Evolutionary conservation across 30 jellyfish, hydroid and myxozoan species (phyloP).

Genomic region (Haliclystus octoradiatus): DNA sequence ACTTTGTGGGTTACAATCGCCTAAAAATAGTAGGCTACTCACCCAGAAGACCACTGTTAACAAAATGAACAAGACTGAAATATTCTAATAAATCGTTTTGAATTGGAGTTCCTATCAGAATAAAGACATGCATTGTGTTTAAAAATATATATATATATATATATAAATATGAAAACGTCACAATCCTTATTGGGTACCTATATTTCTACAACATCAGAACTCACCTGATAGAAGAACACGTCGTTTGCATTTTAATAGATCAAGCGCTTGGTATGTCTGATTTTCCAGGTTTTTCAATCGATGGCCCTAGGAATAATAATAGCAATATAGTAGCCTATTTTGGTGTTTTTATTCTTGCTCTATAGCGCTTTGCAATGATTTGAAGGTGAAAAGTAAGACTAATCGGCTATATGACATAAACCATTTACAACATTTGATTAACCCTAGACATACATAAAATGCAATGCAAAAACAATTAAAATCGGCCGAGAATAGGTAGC

Average conservation of each 20-base stretch:
- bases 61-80: constrained; percentile 95
- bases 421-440: too few species aligned
- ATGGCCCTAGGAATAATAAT: constrained; percentile 62
- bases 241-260: constrained; percentile 54
- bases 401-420: too few species aligned
- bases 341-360: not conserved
- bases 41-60: constrained; percentile 94
- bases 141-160: not conserved
- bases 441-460: too few species aligned
- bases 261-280: constrained; percentile 94
- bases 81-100: constrained; percentile 95
- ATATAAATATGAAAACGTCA: not conserved
- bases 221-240: constrained; percentile 84
- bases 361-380: too few species aligned
- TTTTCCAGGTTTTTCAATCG: constrained; percentile 91
- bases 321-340: not conserved
- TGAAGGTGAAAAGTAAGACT: too few species aligned
- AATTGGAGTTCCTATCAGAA: constrained; percentile 85
- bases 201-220: too few species aligned
- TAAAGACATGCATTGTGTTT: too few species aligned
- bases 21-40: too few species aligned
- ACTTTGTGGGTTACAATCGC: too few species aligned
- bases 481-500: too few species aligned
- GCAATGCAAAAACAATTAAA: too few species aligned
- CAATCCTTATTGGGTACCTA: too few species aligned